Base-by-base conservation (phyloP, 2,113 vertebrate species). In the Canis aureus region DNA sequence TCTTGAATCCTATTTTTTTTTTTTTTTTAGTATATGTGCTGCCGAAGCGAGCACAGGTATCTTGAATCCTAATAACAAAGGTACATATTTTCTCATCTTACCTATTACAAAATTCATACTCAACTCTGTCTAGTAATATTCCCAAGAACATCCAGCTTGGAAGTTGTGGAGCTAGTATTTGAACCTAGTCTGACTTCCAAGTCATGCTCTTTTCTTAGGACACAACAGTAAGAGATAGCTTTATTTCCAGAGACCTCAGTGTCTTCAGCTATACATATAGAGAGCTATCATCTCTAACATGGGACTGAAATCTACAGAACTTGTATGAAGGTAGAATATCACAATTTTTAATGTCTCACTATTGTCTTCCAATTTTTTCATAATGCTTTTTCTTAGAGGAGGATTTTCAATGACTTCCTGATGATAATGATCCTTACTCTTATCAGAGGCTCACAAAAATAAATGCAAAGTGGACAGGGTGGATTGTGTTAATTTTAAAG, bases 351-450 rank as follows among this genome's bases (percentile, higher is more conserved):
- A 74, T 80, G 43, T 78, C 17, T 87, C 25, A 53, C 76, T 93
- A 15, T 64, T 93, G 15, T 86, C 43, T 92, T 93, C 49, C 84
- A 96, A 35, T 25, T 23, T 80, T 97, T 81, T n/a, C 32, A 91
- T 4, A n/a, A 55, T 59, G 49, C 60, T 69, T 94, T 97, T 90
- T 88, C 43, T 84, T 84, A 80, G 80, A 38, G 59, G 84, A 79
- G 11, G 20, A 82, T 53, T 88, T 95, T 97, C 76, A 80, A 35
- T 95, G 82, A 62, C 94, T 91, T 96, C 74, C 67, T 88, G 66
- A 85, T 78, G 91, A 76, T 87, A 91, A 84, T 62, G 13, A 22
- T 79, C 23, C 13, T 95, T 57, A 64, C 59, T 93, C 74, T 96
- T 94, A 35, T 29, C 79, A 89, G 76, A 89, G 93, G 27, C 57